phyloP scores from a whole-genome alignment of 2,113 vertebrate species.

The Todiramphus chloris region DNA sequence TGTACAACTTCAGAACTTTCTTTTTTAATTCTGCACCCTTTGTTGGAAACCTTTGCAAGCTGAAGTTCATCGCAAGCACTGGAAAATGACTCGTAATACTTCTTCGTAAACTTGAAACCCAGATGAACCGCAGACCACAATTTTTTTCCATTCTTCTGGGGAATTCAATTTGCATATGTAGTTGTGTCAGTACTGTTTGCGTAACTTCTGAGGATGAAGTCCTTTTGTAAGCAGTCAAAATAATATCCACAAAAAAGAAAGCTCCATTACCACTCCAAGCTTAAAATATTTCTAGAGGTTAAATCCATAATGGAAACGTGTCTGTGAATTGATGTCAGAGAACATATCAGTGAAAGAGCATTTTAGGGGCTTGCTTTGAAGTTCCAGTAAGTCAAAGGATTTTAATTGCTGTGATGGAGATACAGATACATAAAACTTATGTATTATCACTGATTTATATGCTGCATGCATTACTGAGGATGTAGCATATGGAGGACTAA shows the following conservation, averaged over 20 bases:
- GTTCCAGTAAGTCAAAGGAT: background rate
- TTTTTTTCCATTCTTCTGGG: conserved; percentile 77
- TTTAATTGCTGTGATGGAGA: background rate
- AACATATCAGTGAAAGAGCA: background rate
- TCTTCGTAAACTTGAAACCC: conserved; percentile 72
- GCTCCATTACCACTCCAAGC: background rate
- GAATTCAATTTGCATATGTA: conserved; percentile 62
- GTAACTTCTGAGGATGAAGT: conserved; percentile 40
- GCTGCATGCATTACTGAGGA: background rate
- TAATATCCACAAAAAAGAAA: background rate
- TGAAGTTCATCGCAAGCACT: background rate
- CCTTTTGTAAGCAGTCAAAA: background rate
- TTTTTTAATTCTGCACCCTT: background rate
- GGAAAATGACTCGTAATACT: conserved; percentile 20
- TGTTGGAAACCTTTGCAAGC: background rate
- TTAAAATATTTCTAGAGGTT: conserved; percentile 8
- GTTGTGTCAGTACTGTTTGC: conserved; percentile 49
- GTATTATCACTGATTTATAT: background rate
- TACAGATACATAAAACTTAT: background rate
- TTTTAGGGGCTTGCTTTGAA: background rate
- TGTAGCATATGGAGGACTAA: background rate
- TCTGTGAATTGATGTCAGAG: background rate
- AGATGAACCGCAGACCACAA: conserved; percentile 75
- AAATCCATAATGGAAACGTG: fast-evolving
- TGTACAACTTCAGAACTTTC: fast-evolving